These are phyloP conservation scores for Argyra leucocephala DNA, from an alignment of 2,888 invertebrate species.

Conservation along the genomic window DNA sequence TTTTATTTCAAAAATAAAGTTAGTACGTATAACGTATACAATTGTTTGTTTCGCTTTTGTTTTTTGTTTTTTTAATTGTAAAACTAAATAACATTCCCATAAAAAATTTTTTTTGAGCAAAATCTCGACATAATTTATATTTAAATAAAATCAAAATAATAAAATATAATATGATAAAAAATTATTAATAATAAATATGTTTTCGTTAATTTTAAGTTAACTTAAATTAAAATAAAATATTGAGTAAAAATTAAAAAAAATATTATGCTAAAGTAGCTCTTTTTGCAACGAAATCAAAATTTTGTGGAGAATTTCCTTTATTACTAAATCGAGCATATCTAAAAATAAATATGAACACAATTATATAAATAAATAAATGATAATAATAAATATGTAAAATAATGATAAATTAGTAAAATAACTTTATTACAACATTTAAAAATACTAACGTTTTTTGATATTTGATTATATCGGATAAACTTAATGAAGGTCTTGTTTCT, in stretches of 20 bases:
- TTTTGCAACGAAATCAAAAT: conserved; percentile 46
- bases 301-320: conserved; percentile 47
- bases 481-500: conserved; percentile 70
- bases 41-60: background rate
- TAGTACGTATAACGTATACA: background rate
- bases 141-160: no score
- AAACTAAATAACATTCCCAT: background rate
- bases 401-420: conserved; percentile 16
- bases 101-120: background rate
- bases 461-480: conserved; percentile 55
- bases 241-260: background rate
- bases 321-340: conserved; percentile 56
- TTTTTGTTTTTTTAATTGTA: background rate
- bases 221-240: background rate
- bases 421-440: conserved; percentile 8
- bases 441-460: conserved; percentile 73
- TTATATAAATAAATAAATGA: no score
- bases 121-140: no score
- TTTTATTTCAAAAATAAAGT: background rate
- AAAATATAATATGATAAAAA: no score
- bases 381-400: conserved; percentile 14
- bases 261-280: conserved; percentile 52
- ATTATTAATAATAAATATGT: background rate
- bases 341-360: conserved; percentile 24
- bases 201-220: background rate